Conservation (phyloP, 2,797 vertebrate species). For the Malacoraja senta region DNA sequence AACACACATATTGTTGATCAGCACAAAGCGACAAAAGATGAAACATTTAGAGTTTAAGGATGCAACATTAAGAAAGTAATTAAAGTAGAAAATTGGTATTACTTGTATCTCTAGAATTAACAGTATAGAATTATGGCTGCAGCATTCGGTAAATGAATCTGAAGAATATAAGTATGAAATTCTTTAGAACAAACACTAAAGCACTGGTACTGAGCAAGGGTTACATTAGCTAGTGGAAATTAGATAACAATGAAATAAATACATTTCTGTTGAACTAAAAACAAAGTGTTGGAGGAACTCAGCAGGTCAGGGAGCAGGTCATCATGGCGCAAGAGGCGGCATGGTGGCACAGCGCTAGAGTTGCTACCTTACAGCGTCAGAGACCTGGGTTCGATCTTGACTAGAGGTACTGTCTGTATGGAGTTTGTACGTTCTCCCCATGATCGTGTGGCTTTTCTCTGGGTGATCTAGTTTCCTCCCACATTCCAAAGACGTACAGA, state of each 20-base stretch:
- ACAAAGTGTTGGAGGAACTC: too few relatives aligned
- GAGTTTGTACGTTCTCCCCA: too few relatives aligned
- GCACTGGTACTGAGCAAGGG: not conserved
- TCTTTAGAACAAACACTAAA: not conserved
- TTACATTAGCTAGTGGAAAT: not conserved
- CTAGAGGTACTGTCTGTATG: too few relatives aligned
- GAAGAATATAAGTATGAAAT: not conserved
- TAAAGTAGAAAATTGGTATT: not conserved
- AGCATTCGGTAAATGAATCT: not conserved
- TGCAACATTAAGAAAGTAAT: not conserved
- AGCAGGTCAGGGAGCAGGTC: too few relatives aligned
- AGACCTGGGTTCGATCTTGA: too few relatives aligned
- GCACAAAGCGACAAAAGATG: not conserved
- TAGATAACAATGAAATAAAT: not conserved
- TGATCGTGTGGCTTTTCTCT: too few relatives aligned
- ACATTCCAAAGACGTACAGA: too few relatives aligned
- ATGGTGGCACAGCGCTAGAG: too few relatives aligned
- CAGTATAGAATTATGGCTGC: not conserved
- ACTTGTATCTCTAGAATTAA: not conserved
- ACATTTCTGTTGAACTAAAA: not conserved
- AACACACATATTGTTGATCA: slow-evolving; percentile 18
- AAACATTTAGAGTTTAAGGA: not conserved
- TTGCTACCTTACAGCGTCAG: too few relatives aligned
- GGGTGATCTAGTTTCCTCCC: too few relatives aligned
- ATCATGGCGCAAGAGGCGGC: too few relatives aligned